Base-by-base conservation (phyloP, 2,113 vertebrate species). In the Gavia stellata region DNA sequence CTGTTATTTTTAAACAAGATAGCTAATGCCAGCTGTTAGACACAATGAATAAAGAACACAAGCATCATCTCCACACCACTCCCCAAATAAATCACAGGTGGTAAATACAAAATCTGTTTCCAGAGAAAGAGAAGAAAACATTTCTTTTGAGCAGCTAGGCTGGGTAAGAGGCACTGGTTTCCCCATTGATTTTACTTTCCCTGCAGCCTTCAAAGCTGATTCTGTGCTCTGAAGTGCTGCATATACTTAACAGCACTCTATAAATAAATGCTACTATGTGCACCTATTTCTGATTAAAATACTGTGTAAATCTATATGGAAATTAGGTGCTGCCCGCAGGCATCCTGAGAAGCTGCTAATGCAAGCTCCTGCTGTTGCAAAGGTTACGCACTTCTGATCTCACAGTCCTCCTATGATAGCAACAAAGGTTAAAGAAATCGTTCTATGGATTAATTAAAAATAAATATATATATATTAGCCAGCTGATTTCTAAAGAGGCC, bases 201-300 rank as follows among this genome's bases (percentile, higher is more conserved):
- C 72, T 67, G 58, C 42, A 92, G 91, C 81, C 67, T 73, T 65
- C 53, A 61, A 66, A 89, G 61, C 83, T 89, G 81, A 80, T 88
- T 93, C 79, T 80, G 52, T 81, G 83, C 40, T 91, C 68, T 94
- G 61, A 87, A 94, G 63, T 52, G 67, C 85, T 81, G 86, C 58
- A 81, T 80, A 62, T 56, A 81, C 62, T 94, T 87, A 85, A 85
- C 24, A 94, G 86, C 73, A 49, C 40, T 91, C 92, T 95, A 89
- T 91, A 97, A 97, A 96, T 92, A 97, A 94, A 91, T 82, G 81
- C 83, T 85, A 92, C 70, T 38, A 18, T 92, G 77, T 87, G 86
- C 88, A 65, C 85, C 78, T 95, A 85, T 87, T 96, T 92, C 91
- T 94, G 86, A 97, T 92, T 95, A 95, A 94, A 97, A 95, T 92